Conservation (phyloP, 2,888 invertebrate genomes). For the Spilarctia lutea region DNA sequence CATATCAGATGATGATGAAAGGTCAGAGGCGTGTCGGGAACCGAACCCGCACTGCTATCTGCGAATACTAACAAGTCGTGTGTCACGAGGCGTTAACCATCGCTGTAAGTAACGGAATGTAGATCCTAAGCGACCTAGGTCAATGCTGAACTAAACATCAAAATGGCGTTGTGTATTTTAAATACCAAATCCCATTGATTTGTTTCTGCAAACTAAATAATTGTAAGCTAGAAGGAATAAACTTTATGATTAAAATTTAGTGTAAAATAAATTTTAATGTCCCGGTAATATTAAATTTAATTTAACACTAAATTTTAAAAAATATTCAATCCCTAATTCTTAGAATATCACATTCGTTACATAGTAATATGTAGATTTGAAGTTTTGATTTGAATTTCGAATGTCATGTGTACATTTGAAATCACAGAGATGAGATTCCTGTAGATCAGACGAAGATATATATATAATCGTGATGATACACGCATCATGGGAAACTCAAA, state of each 20-base stretch:
- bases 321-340: background rate
- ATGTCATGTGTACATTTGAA: background rate
- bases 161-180: slow-evolving; percentile 7
- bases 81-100: slow-evolving; percentile 53
- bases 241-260: background rate
- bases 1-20: slow-evolving; percentile 57
- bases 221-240: background rate
- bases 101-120: slow-evolving; percentile 45
- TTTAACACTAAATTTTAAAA: background rate
- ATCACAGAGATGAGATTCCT: background rate
- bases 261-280: no score
- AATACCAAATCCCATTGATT: background rate
- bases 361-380: background rate
- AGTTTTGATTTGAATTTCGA: background rate
- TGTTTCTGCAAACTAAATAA: background rate
- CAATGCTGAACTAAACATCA: slow-evolving; percentile 7
- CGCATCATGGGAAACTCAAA: background rate
- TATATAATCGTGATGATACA: background rate
- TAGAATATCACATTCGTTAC: background rate
- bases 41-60: slow-evolving; percentile 54
- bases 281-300: no score
- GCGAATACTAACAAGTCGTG: slow-evolving; percentile 53
- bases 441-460: background rate
- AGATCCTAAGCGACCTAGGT: slow-evolving; percentile 26
- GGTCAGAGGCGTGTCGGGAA: slow-evolving; percentile 55